These are phyloP conservation scores for Tenthredo amoena DNA, from an alignment of 2,888 invertebrate species.

Conservation along the genomic window DNA sequence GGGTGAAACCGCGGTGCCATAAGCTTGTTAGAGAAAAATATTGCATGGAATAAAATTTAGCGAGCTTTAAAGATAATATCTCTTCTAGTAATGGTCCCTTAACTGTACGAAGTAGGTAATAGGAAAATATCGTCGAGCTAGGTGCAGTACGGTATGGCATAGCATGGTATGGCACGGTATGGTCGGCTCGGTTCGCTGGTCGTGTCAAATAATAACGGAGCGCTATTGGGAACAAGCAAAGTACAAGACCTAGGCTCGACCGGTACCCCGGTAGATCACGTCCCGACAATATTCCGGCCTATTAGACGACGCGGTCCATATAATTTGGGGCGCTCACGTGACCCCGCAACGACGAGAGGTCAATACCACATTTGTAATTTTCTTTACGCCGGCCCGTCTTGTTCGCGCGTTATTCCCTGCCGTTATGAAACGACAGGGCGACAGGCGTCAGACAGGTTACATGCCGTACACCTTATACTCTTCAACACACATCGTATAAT, in stretches of 20 bases:
- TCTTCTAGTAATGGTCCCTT: constrained; percentile 4
- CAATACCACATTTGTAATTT: constrained; percentile 75
- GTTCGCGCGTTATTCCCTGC: constrained; percentile 73
- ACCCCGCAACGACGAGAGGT: constrained; percentile 73
- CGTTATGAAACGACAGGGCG: constrained; percentile 59
- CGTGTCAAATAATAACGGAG: constrained; percentile 53
- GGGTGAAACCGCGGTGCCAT: no score
- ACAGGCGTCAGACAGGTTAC: background rate
- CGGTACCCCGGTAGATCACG: constrained; percentile 68
- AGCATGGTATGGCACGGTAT: background rate
- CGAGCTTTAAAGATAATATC: constrained; percentile 1
- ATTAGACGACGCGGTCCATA: constrained; percentile 70
- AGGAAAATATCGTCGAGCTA: constrained; percentile 3
- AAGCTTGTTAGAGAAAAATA: background rate
- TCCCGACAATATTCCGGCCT: constrained; percentile 59
- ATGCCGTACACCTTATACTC: background rate
- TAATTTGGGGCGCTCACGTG: constrained; percentile 76
- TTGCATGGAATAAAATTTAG: background rate
- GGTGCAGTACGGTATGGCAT: background rate
- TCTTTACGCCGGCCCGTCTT: constrained; percentile 67
- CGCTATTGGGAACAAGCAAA: constrained; percentile 64
- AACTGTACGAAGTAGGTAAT: background rate
- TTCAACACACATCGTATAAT: background rate
- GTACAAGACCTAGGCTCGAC: constrained; percentile 67
- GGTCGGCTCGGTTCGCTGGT: constrained; percentile 4